Evolutionary conservation across 2,113 vertebrate species (phyloP), one percentile per base, ranked within the genome.

Genomic region (Zosterops pallidus): DNA sequence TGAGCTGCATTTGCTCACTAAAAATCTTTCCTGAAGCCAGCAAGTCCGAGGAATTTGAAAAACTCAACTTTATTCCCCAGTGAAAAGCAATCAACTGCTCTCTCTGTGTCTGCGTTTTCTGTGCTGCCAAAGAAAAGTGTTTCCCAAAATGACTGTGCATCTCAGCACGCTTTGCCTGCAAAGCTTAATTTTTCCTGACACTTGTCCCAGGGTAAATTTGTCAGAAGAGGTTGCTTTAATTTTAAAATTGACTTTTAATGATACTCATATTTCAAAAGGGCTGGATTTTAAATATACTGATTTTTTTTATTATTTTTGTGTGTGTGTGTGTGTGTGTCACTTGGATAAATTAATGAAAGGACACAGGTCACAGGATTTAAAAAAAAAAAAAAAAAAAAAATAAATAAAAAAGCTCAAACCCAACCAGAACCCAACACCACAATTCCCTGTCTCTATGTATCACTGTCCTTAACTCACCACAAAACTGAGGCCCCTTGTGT

Each of bases 21-120:
- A 94, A 91, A 89, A 25, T 28, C 71, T 86, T 88, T 41, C 68
- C 79, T 44, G 70, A 83, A 90, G 63, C 24, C 67, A 64, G 41
- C 41, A 76, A 69, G 53, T 50, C 57, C 70, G 85, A 84, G 53
- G 71, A 87, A 85, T 82, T 50, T 76, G 31, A 44, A 87, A 84
- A 94, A 67, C 49, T 75, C 52, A 79, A 91, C 74, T 95, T 80
- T 52, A 90, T 88, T 83, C 90, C 31, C 13, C 53, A 83, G 74
- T 95, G 84, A 90, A 95, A 92, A 89, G 90, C 87, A 94, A 87
- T 88, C 84, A 92, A 21, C 81, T 74, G n/a, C 79, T 94, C 81
- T 76, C 77, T 76, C 70, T 69, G 42, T 77, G 77, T 79, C 91
- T 91, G 46, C 78, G 85, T 74, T 94, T 95, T 94, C 81, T 80